Evolutionary conservation across 2,888 invertebrate species (phyloP), one percentile per base, ranked within the genome.

Genomic region (Orthosia cruda): DNA sequence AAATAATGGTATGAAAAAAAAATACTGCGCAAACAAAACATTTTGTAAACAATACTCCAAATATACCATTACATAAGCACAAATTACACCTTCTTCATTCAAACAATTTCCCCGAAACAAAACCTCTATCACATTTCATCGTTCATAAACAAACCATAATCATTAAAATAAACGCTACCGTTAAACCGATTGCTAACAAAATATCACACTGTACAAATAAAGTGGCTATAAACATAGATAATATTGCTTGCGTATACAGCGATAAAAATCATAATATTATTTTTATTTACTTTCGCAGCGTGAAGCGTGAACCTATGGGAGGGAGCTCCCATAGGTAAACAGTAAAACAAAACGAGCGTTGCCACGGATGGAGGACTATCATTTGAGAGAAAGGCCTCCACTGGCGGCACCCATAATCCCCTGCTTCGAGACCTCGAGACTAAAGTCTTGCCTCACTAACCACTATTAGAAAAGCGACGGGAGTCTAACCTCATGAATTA

Each of bases 391-490:
- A 52, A 54, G 64, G 66, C 52, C 63, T 66, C 59, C 49, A 67
- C 50, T 72, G 58, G 20, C 47, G 62, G 79, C 71, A 77, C 50
- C 84, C 81, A 70, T 89, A 89, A 91, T 90, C 84, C 88, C 77
- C 77, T 67, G 74, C 77, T 87, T 90, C 90, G 85, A 89, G 81
- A 80, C 81, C 75, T 72, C 50, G 50, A 59, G 72, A 58, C 58
- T 49, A 62, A 61, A 15, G 86, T 87, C 89, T 90, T 91, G 91
- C 91, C 90, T 89, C 88, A 86, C 90, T 90, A 90, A 90, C 92
- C 91, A 90, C 92, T 92, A 93, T 93, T 92, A 91, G 90, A 88
- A 82, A 85, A 85, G 87, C 89, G 90, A 81, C 74, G 88, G 84
- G 86, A 84, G 84, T 84, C 85, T 87, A 87, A 83, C 84, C 86